Percentiles rank a stretch among this genome's conserved stretches.
Conservation (phyloP, 35 echinoderm and acorn worm species). For the Ophiothrix spiculata region DNA sequence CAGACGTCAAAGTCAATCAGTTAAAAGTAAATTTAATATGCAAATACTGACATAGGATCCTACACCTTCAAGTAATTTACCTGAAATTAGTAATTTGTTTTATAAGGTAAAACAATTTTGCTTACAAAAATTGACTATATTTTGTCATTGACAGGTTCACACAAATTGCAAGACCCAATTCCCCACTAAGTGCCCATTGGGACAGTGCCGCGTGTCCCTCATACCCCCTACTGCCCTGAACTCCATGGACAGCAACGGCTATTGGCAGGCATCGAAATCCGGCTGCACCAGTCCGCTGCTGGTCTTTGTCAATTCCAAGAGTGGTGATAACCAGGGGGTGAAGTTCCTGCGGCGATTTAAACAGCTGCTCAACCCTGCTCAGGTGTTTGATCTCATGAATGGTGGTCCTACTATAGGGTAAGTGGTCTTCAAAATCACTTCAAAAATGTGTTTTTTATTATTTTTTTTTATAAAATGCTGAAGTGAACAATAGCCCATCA, state of each 20-base stretch:
- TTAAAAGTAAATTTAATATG: no score
- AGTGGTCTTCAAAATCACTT: not conserved
- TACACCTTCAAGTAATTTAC: no score
- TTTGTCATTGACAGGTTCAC: conserved; percentile 69
- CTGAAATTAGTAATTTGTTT: no score
- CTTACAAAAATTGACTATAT: no score
- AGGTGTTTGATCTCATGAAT: conserved; percentile 99
- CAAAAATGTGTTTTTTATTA: not conserved
- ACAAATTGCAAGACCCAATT: conserved; percentile 72
- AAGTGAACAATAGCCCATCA: no score
- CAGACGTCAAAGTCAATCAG: no score
- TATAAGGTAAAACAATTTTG: no score
- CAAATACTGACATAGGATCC: no score
- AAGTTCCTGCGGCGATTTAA: conserved; percentile 92
- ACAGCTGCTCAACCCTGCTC: conserved; percentile 90
- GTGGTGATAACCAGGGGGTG: conserved; percentile 98
- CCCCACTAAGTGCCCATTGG: conserved; percentile 87
- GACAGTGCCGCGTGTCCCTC: conserved; percentile 88
- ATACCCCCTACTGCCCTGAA: conserved; percentile 90
- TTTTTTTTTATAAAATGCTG: no score
- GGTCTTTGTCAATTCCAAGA: conserved; percentile 98
- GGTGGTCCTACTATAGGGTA: conserved; percentile 90
- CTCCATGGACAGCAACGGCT: conserved; percentile 93
- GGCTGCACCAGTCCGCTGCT: conserved; percentile 91
- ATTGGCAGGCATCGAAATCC: conserved; percentile 89